Percentiles rank a stretch among this genome's conserved stretches.
Evolutionary conservation across 1,140 invertebrate genomes (phyloP).

Genomic region (Drosophila bipectinata): DNA sequence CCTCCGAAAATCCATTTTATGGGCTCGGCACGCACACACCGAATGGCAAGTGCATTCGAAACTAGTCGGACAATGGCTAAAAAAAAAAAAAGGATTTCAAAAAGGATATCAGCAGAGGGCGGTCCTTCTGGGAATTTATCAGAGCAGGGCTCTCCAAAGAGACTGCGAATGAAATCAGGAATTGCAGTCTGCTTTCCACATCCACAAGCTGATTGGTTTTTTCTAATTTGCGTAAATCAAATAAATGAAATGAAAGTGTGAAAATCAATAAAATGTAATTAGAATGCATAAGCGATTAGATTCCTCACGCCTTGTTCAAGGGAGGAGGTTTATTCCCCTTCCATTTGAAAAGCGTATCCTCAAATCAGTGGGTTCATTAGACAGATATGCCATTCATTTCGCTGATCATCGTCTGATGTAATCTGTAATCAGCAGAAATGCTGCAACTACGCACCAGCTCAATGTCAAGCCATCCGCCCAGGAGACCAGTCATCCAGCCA

Average conservation of each 20-base stretch:
- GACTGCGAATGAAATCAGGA: conserved; percentile 19
- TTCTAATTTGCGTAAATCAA: background rate
- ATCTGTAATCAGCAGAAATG: conserved; percentile 65
- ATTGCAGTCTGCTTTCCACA: background rate
- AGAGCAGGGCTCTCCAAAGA: background rate
- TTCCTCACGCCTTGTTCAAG: background rate
- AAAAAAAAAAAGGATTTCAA: conserved; percentile 45
- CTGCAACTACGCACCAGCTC: conserved; percentile 46
- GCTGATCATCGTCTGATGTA: conserved; percentile 37
- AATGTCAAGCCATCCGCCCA: conserved; percentile 38
- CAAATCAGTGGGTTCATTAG: conserved; percentile 21
- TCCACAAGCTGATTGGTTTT: background rate
- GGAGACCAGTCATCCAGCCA: conserved; percentile 6
- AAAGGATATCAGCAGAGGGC: conserved; percentile 10
- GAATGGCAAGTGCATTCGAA: conserved; percentile 46
- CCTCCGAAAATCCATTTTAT: conserved; percentile 38
- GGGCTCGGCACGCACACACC: conserved; percentile 46
- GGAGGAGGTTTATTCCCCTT: background rate
- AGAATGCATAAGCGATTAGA: background rate
- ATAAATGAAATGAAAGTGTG: background rate
- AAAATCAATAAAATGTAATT: conserved; percentile 7
- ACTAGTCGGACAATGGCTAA: conserved; percentile 46
- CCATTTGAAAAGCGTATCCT: background rate
- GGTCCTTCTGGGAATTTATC: no score
- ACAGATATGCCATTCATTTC: conserved; percentile 44